phyloP scores from a whole-genome alignment of 2,113 vertebrate genomes.

The Pao palembangensis region DNA sequence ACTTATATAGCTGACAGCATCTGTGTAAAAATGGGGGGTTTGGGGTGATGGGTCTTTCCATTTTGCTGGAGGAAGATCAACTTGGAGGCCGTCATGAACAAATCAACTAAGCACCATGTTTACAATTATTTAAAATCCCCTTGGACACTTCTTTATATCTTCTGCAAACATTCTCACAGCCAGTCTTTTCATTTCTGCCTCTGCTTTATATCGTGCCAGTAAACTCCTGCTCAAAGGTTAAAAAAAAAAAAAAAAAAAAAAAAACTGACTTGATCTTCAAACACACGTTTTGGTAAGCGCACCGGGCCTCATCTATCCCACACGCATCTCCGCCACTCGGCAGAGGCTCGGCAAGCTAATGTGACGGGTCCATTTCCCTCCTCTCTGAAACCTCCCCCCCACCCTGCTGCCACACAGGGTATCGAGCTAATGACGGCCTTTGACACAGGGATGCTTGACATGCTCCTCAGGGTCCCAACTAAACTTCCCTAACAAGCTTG shows the following conservation, averaged over 20 bases:
- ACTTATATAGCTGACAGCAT: slow-evolving; percentile 13
- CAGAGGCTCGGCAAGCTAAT: slow-evolving; percentile 43
- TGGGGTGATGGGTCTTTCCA: too few relatives aligned
- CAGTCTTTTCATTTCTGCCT: background rate
- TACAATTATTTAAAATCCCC: slow-evolving; percentile 32
- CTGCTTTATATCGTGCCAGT: slow-evolving; percentile 17
- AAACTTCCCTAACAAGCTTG: slow-evolving; percentile 73
- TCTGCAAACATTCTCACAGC: slow-evolving; percentile 4
- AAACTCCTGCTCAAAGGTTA: slow-evolving; percentile 16
- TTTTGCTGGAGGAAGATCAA: too few relatives aligned
- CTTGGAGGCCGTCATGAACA: too few relatives aligned
- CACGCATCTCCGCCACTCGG: slow-evolving; percentile 15
- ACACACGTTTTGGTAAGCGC: slow-evolving; percentile 21
- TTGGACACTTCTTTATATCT: slow-evolving; percentile 12
- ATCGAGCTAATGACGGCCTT: slow-evolving; percentile 69
- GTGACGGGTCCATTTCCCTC: slow-evolving; percentile 9
- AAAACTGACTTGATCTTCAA: slow-evolving; percentile 16
- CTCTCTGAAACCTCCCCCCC: slow-evolving; percentile 38
- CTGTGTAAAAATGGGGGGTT: background rate
- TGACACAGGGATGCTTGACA: slow-evolving; percentile 69
- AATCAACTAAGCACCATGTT: slow-evolving; percentile 31
- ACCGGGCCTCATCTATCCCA: slow-evolving; percentile 26
- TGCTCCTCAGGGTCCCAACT: slow-evolving; percentile 63
- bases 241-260: background rate
- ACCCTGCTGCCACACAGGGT: slow-evolving; percentile 14